These are phyloP conservation scores for Dromas ardeola DNA, from an alignment of 2,113 vertebrate genomes.

Conservation along the genomic window DNA sequence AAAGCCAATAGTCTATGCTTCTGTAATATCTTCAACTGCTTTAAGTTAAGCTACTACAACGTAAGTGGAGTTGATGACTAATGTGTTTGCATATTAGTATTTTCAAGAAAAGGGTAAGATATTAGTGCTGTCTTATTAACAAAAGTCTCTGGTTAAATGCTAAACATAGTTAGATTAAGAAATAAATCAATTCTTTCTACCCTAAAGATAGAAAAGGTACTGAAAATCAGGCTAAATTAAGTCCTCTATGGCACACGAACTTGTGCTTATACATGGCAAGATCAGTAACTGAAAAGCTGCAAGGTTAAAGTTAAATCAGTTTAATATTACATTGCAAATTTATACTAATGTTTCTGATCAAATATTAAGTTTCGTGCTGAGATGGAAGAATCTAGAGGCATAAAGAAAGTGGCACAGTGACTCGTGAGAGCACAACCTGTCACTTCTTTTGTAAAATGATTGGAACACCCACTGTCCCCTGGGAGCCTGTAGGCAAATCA, in stretches of 20 bases:
- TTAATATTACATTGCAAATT: slow-evolving; percentile 32
- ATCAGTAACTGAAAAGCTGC: neutral
- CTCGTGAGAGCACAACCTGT: slow-evolving; percentile 17
- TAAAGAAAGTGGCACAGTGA: slow-evolving; percentile 8
- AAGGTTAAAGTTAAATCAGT: slow-evolving; percentile 33
- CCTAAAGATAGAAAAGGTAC: neutral
- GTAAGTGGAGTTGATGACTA: neutral
- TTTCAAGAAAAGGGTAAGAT: neutral
- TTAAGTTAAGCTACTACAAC: neutral
- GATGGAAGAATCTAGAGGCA: neutral
- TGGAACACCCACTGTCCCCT: slow-evolving; percentile 26
- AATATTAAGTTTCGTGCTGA: slow-evolving; percentile 25
- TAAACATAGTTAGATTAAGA: neutral
- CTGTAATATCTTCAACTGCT: neutral
- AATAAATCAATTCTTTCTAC: neutral
- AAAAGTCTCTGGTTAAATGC: neutral
- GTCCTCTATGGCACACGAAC: neutral
- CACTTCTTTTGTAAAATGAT: slow-evolving; percentile 22
- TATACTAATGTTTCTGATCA: slow-evolving; percentile 38
- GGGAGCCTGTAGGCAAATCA: slow-evolving; percentile 52
- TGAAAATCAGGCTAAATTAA: neutral
- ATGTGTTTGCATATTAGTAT: neutral
- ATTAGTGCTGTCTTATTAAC: neutral
- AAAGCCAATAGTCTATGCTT: neutral
- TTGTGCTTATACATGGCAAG: slow-evolving; percentile 5